A percentile compares a stretch with the other conserved stretches of the same genome.
These are phyloP conservation scores for Temnothorax nylanderi DNA, from an alignment of 1,140 invertebrate genomes.

Conservation along the genomic window DNA sequence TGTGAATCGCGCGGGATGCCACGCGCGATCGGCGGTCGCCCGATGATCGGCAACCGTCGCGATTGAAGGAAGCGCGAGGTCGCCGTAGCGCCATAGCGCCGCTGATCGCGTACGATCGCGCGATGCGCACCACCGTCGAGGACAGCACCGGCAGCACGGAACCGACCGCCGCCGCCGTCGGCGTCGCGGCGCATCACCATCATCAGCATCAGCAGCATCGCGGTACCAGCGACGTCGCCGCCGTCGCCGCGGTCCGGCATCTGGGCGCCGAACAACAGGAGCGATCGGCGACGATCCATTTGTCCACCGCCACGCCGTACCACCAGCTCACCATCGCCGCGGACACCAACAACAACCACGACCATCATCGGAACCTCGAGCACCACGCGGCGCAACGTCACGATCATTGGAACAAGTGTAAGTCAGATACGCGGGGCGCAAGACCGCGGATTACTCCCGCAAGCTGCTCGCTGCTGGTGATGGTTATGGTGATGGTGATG, in stretches of 20 bases:
- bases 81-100: background rate
- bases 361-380: slow-evolving; percentile 83
- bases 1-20: slow-evolving; percentile 28
- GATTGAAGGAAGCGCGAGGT: slow-evolving; percentile 53
- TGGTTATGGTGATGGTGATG: slow-evolving; percentile 65
- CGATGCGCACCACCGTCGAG: slow-evolving; percentile 83
- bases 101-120: slow-evolving; percentile 62
- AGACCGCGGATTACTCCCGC: slow-evolving; percentile 38
- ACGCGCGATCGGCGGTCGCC: slow-evolving; percentile 32
- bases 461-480: slow-evolving; percentile 67
- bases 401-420: slow-evolving; percentile 84
- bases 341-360: slow-evolving; percentile 84
- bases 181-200: slow-evolving; percentile 71
- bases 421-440: slow-evolving; percentile 71
- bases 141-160: slow-evolving; percentile 78
- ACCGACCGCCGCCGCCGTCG: slow-evolving; percentile 73
- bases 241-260: slow-evolving; percentile 63
- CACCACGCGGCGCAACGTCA: slow-evolving; percentile 77
- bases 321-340: slow-evolving; percentile 76
- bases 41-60: slow-evolving; percentile 17
- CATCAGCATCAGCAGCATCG: slow-evolving; percentile 58
- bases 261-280: slow-evolving; percentile 69
- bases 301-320: slow-evolving; percentile 66
- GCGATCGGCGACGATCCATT: slow-evolving; percentile 67
- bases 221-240: slow-evolving; percentile 32